Conservation (phyloP, 1,140 invertebrate genomes). For the Triops cancriformis region DNA sequence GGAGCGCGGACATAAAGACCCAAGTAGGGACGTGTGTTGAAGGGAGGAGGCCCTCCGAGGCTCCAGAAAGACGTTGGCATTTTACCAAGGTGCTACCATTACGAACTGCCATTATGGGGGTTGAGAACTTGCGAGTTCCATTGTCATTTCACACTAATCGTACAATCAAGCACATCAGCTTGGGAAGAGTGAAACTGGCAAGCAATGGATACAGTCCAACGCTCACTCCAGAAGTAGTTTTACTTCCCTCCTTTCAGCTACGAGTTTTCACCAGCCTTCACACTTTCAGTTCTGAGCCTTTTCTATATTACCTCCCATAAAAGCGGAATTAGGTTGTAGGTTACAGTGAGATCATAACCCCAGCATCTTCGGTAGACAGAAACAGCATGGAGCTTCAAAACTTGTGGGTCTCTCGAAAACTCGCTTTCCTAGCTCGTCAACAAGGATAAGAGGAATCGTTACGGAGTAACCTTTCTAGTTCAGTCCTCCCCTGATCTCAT, state of each 20-base stretch:
- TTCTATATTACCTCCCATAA: no score
- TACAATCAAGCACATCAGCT: not conserved
- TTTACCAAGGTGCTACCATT: not conserved
- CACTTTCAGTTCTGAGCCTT: no score
- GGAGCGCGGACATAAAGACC: not conserved
- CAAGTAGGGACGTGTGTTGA: not conserved
- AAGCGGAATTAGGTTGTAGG: no score
- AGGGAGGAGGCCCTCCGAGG: not conserved
- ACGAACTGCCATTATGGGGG: not conserved
- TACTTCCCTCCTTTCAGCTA: not conserved
- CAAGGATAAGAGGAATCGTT: no score
- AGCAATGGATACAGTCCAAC: not conserved
- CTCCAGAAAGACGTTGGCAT: constrained; percentile 3
- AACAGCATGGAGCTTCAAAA: no score
- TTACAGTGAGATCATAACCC: no score
- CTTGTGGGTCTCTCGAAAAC: no score
- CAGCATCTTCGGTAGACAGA: no score
- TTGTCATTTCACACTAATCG: constrained; percentile 14
- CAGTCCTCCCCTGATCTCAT: no score
- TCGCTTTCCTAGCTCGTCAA: no score
- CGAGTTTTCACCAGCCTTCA: no score
- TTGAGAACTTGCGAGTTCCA: not conserved
- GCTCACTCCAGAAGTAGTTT: not conserved
- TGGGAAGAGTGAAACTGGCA: constrained; percentile 1
- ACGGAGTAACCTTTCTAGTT: no score